Evolutionary conservation across 2,113 vertebrate species (phyloP), one percentile per base, ranked within the genome.

Genomic region (Psettodes erumei): DNA sequence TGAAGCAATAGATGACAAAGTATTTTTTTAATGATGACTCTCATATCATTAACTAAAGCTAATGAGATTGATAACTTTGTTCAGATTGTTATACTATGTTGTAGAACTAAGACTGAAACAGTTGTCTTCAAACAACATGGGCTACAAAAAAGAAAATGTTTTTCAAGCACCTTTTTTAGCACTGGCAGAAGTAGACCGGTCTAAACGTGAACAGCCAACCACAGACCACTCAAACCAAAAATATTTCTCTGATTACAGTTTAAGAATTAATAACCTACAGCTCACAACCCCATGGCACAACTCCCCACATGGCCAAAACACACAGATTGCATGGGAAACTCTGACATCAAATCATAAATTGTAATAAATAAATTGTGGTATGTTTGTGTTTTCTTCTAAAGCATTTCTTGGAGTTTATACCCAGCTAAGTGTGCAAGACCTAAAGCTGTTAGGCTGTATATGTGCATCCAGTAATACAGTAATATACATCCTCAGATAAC

Each of bases 231-330:
- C 28, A 48, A n/a, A 55, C 50, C 38, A 50, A 61, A 50, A 37
- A 27, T 9, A 75, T 50, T 35, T 32, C 8, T 71, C 25, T 65
- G 67, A 73, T 64, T 64, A 82, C 33, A 30, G 27, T 40, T 60
- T 13, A 42, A 64, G 23, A 62, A 51, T 48, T 51, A n/a, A n/a
- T n/a, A n/a, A n/a, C 38, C 54, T 32, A 33, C 33, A 23, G n/a
- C 53, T 68, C 47, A 55, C 47, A 62, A 16, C n/a, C 37, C 61
- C 69, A 30, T 48, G 45, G 37, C 55, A 69, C 27, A 63, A 27
- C 33, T 66, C 25, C 35, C 56, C 43, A 59, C 28, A 71, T 51
- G 43, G 32, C 10, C 35, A 68, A 37, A 38, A 45, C 13, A 37
- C 21, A 61, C 16, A 35, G 0, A 54, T 56, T 37, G 53, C 23